Evolutionary conservation across 2,113 vertebrate genomes (phyloP), one percentile per base, ranked within the genome.

Genomic region (Chionomys nivalis): DNA sequence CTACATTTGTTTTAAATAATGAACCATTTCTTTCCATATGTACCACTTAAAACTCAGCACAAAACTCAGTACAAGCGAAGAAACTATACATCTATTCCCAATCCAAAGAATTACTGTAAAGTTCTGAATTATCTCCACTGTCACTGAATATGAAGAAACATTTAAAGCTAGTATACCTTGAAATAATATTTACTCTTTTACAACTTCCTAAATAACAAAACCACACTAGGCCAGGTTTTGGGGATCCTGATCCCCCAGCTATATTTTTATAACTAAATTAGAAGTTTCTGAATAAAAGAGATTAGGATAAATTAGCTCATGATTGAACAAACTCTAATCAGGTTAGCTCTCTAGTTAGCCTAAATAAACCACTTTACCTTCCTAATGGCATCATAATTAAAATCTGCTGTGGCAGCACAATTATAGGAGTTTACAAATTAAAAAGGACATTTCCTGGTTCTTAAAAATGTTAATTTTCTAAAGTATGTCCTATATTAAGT

Each of bases 261-360:
- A 87, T 89, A 94, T 85, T 90, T 97, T 96, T 75, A 96, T 93
- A 63, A 95, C 89, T 94, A 95, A 94, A 85, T 91, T 86, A 96
- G 55, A 96, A 89, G 58, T 91, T 91, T 89, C 39, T 94, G 52
- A 93, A 88, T 90, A 96, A 94, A 94, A 77, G 61, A 93, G 42
- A 72, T 81, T 77, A 39, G 55, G 89, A 87, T 94, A 92, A 97
- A 95, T 90, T 94, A 94, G 87, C 55, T 94, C 73, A 92, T 78
- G 96, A 94, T 81, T 96, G 75, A 96, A 36, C 61, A 93, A 96
- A 87, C 8, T 23, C 24, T 95, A 90, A 97, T 94, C 68, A 83
- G 11, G 55, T 97, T 88, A 78, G 55, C 49, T 89, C 6, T 92
- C 77, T 75, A 85, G 11, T 72, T 89, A 93, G 78, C 55, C 81